phyloP scores from a whole-genome alignment of 1,140 invertebrate genomes.

The Atta texana region DNA sequence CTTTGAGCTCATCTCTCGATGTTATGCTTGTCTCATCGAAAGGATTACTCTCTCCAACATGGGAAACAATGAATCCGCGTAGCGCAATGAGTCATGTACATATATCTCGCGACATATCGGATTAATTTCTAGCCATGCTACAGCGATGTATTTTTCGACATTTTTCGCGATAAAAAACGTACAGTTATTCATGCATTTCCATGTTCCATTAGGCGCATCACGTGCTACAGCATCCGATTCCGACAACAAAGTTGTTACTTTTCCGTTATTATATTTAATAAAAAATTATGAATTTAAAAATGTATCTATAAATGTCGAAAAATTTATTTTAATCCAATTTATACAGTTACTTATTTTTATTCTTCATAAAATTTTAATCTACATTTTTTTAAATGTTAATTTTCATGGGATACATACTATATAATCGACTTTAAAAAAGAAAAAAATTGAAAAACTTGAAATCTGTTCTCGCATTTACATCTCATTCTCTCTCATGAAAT shows the following conservation, averaged over 20 bases:
- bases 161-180: conserved; percentile 51
- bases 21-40: conserved; percentile 33
- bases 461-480: conserved; percentile 12
- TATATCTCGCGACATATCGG: conserved; percentile 36
- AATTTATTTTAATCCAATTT: conserved; percentile 10
- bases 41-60: conserved; percentile 25
- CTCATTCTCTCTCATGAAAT: conserved; percentile 9
- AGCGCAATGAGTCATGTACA: conserved; percentile 46
- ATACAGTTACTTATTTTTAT: background rate
- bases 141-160: conserved; percentile 52
- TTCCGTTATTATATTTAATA: background rate
- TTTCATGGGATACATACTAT: background rate
- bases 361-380: conserved; percentile 9
- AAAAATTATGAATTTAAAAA: conserved; percentile 39
- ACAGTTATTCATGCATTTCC: conserved; percentile 51
- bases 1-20: background rate
- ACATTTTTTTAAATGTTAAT: background rate
- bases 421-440: background rate
- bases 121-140: conserved; percentile 50
- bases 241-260: conserved; percentile 22
- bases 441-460: background rate
- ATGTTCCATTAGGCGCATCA: conserved; percentile 55
- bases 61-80: conserved; percentile 39
- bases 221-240: conserved; percentile 26
- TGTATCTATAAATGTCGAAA: background rate